Evolutionary conservation across 2,888 invertebrate species (phyloP).

Genomic region (Patella pellucida): DNA sequence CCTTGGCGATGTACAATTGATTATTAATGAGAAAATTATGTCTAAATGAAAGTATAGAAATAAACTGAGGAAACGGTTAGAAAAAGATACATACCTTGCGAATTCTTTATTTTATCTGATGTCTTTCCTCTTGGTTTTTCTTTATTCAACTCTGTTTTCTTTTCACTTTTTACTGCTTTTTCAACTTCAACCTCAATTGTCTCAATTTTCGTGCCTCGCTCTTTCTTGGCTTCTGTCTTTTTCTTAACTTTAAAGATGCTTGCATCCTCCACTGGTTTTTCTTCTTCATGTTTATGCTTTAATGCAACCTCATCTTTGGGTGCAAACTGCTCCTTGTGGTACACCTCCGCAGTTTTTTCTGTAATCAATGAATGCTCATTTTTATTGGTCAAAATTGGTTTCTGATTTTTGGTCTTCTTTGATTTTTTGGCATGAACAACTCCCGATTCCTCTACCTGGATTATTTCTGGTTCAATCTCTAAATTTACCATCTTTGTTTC

Average conservation of each 20-base stretch:
- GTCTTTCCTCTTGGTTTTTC: background rate
- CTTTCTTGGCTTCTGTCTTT: slow-evolving; percentile 16
- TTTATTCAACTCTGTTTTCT: background rate
- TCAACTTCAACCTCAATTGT: slow-evolving; percentile 2
- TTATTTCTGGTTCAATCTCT: slow-evolving; percentile 78
- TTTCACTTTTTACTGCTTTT: slow-evolving; percentile 1
- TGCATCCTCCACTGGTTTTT: slow-evolving; percentile 35
- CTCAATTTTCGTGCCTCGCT: background rate
- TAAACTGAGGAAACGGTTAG: no score
- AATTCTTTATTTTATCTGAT: background rate
- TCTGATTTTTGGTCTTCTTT: slow-evolving; percentile 76
- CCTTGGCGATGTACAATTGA: no score
- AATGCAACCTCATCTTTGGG: slow-evolving; percentile 85
- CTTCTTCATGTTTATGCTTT: slow-evolving; percentile 52
- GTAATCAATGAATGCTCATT: slow-evolving; percentile 55
- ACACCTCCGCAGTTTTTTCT: slow-evolving; percentile 38
- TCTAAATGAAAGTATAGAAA: no score
- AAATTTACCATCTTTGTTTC: slow-evolving; percentile 76
- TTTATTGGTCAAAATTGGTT: slow-evolving; percentile 83
- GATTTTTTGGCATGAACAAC: slow-evolving; percentile 25
- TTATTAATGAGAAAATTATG: no score
- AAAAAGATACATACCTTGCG: background rate
- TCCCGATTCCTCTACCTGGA: slow-evolving; percentile 66
- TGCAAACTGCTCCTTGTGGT: slow-evolving; percentile 43
- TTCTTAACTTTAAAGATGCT: slow-evolving; percentile 32